A percentile compares a stretch with the other conserved stretches of the same genome.
Evolutionary conservation across 2,113 vertebrate genomes (phyloP).

Genomic region (human): GRCh38 chr15:89837501-89838000

Average conservation of each 20-base stretch:
- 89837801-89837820: background rate
- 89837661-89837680: conserved; percentile 98
- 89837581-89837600: background rate
- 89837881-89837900: fast-evolving
- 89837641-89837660: conserved; percentile 93
- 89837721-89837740: conserved; percentile 50
- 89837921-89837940: background rate
- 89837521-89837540: background rate
- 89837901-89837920: background rate
- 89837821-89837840: background rate
- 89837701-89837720: conserved; percentile 91
- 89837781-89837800: background rate
- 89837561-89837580: background rate
- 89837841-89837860: background rate
- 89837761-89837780: background rate
- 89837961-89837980: background rate
- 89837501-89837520: background rate
- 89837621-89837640: conserved; percentile 95
- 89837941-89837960: background rate
- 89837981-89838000: background rate
- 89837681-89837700: conserved; percentile 97
- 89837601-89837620: conserved; percentile 88
- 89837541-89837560: background rate
- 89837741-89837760: background rate
- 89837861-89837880: background rate